These are phyloP conservation scores for Lepidiolamprologus cunningtoni DNA, from an alignment of 2,113 vertebrate genomes.

Conservation along the genomic window DNA sequence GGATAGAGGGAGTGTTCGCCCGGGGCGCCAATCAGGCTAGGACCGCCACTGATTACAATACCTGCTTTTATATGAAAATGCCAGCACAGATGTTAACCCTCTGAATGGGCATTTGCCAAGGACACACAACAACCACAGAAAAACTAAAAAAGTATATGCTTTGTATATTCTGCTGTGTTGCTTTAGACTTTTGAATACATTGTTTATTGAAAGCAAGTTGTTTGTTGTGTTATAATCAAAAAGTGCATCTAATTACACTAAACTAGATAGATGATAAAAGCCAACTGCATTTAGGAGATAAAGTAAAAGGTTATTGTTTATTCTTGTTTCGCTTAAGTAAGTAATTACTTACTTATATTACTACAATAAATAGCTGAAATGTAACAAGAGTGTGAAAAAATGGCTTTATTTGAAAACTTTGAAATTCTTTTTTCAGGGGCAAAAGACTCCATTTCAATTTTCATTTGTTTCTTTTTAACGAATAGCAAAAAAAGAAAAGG, in stretches of 20 bases:
- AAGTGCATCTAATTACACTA: not conserved
- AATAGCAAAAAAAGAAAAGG: not conserved
- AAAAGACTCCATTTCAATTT: not conserved
- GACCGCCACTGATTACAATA: no score
- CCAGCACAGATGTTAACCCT: not conserved
- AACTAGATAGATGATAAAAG: not conserved
- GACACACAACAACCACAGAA: not conserved
- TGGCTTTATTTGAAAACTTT: not conserved
- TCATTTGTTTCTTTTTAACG: not conserved
- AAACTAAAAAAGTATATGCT: not conserved
- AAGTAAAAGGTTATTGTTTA: not conserved
- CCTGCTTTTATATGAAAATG: not conserved
- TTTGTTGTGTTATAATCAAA: not conserved
- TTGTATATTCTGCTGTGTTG: not conserved
- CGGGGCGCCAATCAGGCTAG: no score
- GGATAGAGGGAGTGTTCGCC: no score
- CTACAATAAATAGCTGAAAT: not conserved
- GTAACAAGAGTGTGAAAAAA: not conserved
- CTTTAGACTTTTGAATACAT: not conserved
- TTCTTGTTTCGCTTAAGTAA: not conserved
- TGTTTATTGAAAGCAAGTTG: not conserved
- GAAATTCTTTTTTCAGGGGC: not conserved
- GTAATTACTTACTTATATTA: not conserved
- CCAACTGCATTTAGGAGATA: not conserved
- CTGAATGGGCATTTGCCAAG: not conserved